Evolutionary conservation across 1,140 invertebrate species (phyloP).

Genomic region (Harlomillsia oculata): DNA sequence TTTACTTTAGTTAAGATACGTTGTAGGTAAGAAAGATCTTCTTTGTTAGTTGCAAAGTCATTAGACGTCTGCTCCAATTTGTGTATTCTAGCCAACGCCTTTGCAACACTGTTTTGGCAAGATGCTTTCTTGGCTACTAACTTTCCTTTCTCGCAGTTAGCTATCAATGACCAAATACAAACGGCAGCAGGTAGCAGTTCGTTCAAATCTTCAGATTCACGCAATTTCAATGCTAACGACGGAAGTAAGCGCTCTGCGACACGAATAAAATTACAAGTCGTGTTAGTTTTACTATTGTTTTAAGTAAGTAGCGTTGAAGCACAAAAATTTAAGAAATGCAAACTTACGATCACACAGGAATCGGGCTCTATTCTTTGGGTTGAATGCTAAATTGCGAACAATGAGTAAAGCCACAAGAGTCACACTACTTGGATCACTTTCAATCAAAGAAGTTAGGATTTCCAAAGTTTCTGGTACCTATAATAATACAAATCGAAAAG

Average conservation of each 20-base stretch:
- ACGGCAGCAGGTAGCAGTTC: slow-evolving; percentile 26
- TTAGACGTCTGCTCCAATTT: slow-evolving; percentile 20
- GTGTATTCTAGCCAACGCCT: slow-evolving; percentile 11
- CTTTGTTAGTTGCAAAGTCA: slow-evolving; percentile 9
- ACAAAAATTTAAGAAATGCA: background rate
- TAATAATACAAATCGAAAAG: background rate
- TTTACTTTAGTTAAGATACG: no score
- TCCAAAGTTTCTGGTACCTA: slow-evolving; percentile 28
- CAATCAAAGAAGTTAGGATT: slow-evolving; percentile 19
- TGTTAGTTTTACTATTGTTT: no score
- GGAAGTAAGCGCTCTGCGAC: slow-evolving; percentile 19
- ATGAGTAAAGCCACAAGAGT: slow-evolving; percentile 18
- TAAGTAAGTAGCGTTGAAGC: background rate
- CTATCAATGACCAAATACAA: slow-evolving; percentile 24
- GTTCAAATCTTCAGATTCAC: slow-evolving; percentile 5
- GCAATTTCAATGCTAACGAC: slow-evolving; percentile 11
- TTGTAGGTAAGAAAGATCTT: slow-evolving; percentile 7
- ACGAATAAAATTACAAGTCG: no score
- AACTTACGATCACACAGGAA: slow-evolving; percentile 28
- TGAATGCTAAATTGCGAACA: slow-evolving; percentile 29
- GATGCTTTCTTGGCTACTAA: slow-evolving; percentile 18
- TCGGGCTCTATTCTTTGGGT: slow-evolving; percentile 19
- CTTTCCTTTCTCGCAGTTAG: slow-evolving; percentile 33
- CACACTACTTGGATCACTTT: background rate
- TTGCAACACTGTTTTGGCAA: slow-evolving; percentile 3